Evolutionary conservation across 2,113 vertebrate genomes (phyloP), one percentile per base, ranked within the genome.

Genomic region (Anseranas semipalmata): DNA sequence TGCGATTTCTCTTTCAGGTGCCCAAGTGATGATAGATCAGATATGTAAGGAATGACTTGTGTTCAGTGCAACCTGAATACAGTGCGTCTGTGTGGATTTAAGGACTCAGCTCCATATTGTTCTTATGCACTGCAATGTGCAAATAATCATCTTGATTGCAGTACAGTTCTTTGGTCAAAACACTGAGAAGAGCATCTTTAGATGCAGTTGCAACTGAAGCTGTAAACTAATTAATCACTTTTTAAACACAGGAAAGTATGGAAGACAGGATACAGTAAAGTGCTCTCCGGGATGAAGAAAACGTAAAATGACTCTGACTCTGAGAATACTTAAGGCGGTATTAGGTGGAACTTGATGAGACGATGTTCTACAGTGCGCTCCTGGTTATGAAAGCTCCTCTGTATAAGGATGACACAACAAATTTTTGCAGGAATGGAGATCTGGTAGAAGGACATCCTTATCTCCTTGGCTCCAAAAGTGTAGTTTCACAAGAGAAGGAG

Each of bases 301-400:
- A 0, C 5, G 50, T 46, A 39, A 70, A 93, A n/a, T 27, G 0
- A 45, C 22, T 60, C 58, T 55, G 32, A 80, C 41, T 48, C 59
- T 63, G 55, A 50, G 89, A 90, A 74, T 17, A 77, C 3, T 91
- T 45, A 45, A 53, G 19, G 21, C 56, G 22, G 6, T 37, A 30
- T 67, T 70, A 87, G 37, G 37, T 39, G 0, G 3, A 93, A 85
- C 32, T 32, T 2, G 0, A 2, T 46, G 65, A 0, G 1, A 81
- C 63, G 4, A 7, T 2, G 14, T 93, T 41, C 11, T 20, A 48
- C 6, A 10, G 16, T 45, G 30, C 30, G 30, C 32, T 46, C 70
- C 37, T 35, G 16, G 21, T 37, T 70, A 32, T 70, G 55, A 73
- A 89, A 81, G 12, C 19, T 77, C 24, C 48, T 45, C 18, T 53